A percentile compares a stretch with the other conserved stretches of the same genome.
phyloP scores from a whole-genome alignment of 2,113 vertebrate genomes.

The Dascyllus trimaculatus region DNA sequence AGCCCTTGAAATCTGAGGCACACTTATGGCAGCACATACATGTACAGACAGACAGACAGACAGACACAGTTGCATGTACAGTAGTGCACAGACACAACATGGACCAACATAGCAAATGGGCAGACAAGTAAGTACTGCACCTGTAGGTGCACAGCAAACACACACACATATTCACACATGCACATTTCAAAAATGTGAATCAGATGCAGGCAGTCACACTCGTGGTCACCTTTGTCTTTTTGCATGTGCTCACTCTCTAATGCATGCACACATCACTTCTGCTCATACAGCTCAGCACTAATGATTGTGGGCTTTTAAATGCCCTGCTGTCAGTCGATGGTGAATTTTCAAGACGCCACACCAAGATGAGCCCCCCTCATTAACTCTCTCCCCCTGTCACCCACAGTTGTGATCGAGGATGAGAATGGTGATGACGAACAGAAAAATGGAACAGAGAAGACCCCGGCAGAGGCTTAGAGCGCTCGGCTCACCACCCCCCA shows the following conservation, averaged over 20 bases:
- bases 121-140: conserved; percentile 20
- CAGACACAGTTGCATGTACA: conserved; percentile 31
- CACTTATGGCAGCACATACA: conserved; percentile 21
- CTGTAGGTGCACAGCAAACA: conserved; percentile 32
- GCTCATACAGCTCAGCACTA: conserved; percentile 35
- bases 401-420: conserved; percentile 84
- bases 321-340: conserved; percentile 35
- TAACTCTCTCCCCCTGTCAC: conserved; percentile 77
- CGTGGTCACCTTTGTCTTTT: conserved; percentile 3
- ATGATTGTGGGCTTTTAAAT: conserved; percentile 45
- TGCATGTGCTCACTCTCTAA: conserved; percentile 21
- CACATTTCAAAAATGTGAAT: conserved; percentile 44
- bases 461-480: conserved; percentile 81
- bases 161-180: conserved; percentile 1
- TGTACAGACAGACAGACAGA: conserved; percentile 22
- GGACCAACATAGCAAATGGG: conserved; percentile 37
- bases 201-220: background rate
- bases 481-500: conserved; percentile 29
- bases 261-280: conserved; percentile 25
- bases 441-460: conserved; percentile 85
- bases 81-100: conserved; percentile 29
- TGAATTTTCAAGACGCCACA: conserved; percentile 66
- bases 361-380: conserved; percentile 47
- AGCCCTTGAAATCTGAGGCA: conserved; percentile 17
- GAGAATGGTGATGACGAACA: conserved; percentile 78